phyloP scores from a whole-genome alignment of 2,797 vertebrate genomes.

The Dicrostonyx torquatus region DNA sequence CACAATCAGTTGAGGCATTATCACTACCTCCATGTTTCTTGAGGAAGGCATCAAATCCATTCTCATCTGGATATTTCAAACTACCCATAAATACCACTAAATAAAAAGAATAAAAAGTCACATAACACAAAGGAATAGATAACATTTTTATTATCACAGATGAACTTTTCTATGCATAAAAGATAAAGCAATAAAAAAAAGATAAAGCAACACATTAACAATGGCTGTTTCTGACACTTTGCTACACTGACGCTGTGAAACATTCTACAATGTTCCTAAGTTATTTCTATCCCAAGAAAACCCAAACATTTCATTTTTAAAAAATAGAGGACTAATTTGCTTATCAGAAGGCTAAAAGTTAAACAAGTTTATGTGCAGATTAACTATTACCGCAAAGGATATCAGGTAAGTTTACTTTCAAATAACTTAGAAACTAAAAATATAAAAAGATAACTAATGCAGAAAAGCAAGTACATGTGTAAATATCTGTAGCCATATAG shows the following conservation, averaged over 20 bases:
- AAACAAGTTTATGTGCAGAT: slow-evolving; percentile 35
- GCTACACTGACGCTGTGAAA: slow-evolving; percentile 17
- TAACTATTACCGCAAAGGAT: slow-evolving; percentile 45
- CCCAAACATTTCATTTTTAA: not conserved
- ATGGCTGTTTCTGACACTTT: not conserved
- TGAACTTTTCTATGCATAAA: slow-evolving; percentile 38
- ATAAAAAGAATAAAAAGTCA: slow-evolving; percentile 69
- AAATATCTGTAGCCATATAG: not conserved
- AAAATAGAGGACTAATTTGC: slow-evolving; percentile 19
- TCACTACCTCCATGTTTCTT: slow-evolving; percentile 97
- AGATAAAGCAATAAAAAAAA: slow-evolving; percentile 46
- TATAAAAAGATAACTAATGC: slow-evolving; percentile 30
- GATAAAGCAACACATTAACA: slow-evolving; percentile 44
- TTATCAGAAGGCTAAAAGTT: slow-evolving; percentile 53
- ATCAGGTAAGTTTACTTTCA: slow-evolving; percentile 32
- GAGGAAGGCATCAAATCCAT: slow-evolving; percentile 96
- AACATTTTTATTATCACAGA: slow-evolving; percentile 52
- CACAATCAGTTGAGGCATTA: slow-evolving; percentile 97
- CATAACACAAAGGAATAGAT: slow-evolving; percentile 56
- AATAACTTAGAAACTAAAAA: slow-evolving; percentile 57
- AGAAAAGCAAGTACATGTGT: slow-evolving; percentile 42
- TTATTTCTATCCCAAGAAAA: slow-evolving; percentile 57
- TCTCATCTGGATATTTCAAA: slow-evolving; percentile 96
- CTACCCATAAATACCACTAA: slow-evolving; percentile 99
- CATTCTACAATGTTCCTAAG: slow-evolving; percentile 19